Evolutionary conservation across 2,113 vertebrate species (phyloP), one percentile per base, ranked within the genome.

Genomic region (Atlantisia rogersi): DNA sequence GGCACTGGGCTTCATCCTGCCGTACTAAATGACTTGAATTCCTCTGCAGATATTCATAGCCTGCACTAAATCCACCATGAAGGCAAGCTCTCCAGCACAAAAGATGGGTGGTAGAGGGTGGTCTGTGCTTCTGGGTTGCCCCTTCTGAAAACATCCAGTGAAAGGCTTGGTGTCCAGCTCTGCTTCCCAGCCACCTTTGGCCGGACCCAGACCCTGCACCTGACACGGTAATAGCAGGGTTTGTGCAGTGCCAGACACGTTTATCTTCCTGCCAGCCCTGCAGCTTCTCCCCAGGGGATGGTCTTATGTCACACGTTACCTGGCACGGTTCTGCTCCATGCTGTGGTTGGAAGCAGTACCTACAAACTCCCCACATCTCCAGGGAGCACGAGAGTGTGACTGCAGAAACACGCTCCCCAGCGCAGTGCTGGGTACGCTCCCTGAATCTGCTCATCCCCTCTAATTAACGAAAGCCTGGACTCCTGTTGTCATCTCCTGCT

Each of bases 401-500:
- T 83, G 82, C 93, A 75, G 69, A 22, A 80, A 32, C 63, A 44
- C 14, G 0, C 8, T 15, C 48, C 59, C 60, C 17, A 4, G 90
- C 1, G 35, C 71, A 5, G 28, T 6, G 52, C 62, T 90, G 60
- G 84, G 70, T 79, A 29, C 9, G 62, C 60, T 94, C 77, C 80
- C 85, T 90, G 68, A 64, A 84, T 86, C 94, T 71, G 84, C 82
- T 83, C 32, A 0, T 93, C 69, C 52, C 42, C 71, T 73, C 74
- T 88, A 64, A 94, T 88, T 92, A 93, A 82, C 1, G 32, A 58
- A 37, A 28, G 59, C 65, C 81, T 76, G 73, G 86, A 62, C 91
- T 91, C 48, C 19, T 82, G 74, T 10, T 90, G 71, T 94, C 92
- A 84, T 48, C 86, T 91, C 88, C 90, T 77, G 92, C 83, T 90